Evolutionary conservation across 2,113 vertebrate species (phyloP), one percentile per base, ranked within the genome.

Genomic region (Rutilus rutilus): DNA sequence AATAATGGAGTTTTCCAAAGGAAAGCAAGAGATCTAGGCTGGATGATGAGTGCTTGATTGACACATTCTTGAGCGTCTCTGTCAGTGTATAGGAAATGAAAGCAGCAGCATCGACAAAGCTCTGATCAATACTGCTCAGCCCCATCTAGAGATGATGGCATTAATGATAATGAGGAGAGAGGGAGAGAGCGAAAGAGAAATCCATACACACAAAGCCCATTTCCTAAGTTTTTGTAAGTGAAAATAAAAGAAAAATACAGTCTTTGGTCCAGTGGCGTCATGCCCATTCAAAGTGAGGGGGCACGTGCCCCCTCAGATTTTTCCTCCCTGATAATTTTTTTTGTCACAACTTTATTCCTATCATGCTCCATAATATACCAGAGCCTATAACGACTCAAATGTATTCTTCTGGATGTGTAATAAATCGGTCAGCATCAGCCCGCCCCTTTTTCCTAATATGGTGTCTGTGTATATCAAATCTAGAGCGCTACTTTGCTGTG

Each of bases 41-140:
- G 81, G 12, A 82, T 52, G 81, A 73, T 83, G 50, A 73, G 21
- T 42, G 27, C 64, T 83, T 73, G 67, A 83, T 73, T 71, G 81
- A 59, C 81, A 83, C 67, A 73, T 83, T 83, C 50, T 59, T 52
- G 50, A 57, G 33, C 33, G 33, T 83, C 50, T 54, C 27, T 54
- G 64, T 71, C 19, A 83, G 81, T 42, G 23, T 25, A 54, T 59
- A 57, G 81, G 65, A 83, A 83, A 83, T 59, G 27, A 83, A 50
- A 83, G 67, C 50, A 27, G 52, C 62, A 52, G 45, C 81, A 83
- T 73, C 21, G 47, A 83, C 14, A 83, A 54, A 83, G 65, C 47
- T 83, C 65, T 83, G 50, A 73, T 83, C 81, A 83, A 83, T 73
- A 59, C 47, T 25, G 47, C 81, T 57, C 65, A 42, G 50, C 50